Conservation (phyloP, 2,888 invertebrate species). For the Cephus sareptanus region DNA sequence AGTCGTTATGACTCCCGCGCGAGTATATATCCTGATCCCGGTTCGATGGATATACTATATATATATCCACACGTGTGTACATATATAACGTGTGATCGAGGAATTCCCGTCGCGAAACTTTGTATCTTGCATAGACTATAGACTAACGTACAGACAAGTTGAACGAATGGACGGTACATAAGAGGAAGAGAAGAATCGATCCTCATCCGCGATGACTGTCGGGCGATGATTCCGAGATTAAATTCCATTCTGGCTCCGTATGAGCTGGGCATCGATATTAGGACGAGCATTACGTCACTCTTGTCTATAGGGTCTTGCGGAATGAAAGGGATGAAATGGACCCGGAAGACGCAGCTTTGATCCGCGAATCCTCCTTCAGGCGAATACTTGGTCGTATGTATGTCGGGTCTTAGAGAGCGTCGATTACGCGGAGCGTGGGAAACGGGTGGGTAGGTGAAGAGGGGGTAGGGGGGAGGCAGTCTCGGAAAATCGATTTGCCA, state of each 20-base stretch:
- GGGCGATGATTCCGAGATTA: background rate
- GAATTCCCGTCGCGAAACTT: too few relatives aligned
- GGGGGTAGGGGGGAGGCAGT: conserved; percentile 1
- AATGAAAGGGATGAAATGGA: background rate
- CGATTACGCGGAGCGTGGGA: conserved; percentile 28
- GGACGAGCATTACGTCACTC: background rate
- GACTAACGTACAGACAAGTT: too few relatives aligned
- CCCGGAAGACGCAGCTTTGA: background rate
- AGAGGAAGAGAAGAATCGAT: too few relatives aligned
- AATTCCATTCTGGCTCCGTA: too few relatives aligned
- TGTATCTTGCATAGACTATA: too few relatives aligned
- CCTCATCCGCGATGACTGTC: background rate
- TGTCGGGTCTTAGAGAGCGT: background rate
- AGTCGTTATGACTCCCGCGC: background rate
- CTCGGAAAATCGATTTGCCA: conserved; percentile 30
- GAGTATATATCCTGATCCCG: background rate
- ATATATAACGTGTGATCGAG: background rate
- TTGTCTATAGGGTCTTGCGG: background rate
- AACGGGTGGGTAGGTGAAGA: too few relatives aligned
- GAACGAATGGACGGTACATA: too few relatives aligned
- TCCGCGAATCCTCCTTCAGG: background rate
- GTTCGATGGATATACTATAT: background rate
- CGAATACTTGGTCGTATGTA: background rate
- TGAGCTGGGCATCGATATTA: too few relatives aligned
- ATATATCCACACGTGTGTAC: background rate